Evolutionary conservation across 2,888 invertebrate species (phyloP).

Genomic region (Hybos culiciformis): DNA sequence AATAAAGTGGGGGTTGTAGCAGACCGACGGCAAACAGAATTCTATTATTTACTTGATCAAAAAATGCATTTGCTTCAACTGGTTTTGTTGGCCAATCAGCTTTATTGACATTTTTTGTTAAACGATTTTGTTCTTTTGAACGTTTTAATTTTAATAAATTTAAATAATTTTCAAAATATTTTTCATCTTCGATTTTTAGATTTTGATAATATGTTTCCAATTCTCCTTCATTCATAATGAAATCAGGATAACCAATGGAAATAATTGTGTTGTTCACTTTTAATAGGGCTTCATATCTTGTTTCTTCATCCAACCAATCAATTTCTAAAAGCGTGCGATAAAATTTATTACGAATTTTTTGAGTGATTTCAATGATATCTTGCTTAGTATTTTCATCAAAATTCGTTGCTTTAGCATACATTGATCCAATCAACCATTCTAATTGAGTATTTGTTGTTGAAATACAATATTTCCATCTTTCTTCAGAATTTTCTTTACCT

Average conservation of each 20-base stretch:
- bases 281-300: conserved; percentile 61
- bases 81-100: conserved; percentile 75
- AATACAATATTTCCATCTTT: conserved; percentile 79
- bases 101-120: conserved; percentile 49
- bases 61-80: conserved; percentile 80
- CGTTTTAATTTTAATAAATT: conserved; percentile 55
- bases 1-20: conserved; percentile 80
- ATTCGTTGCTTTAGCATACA: too few species aligned
- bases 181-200: conserved; percentile 47
- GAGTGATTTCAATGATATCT: conserved; percentile 70
- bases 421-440: conserved; percentile 65
- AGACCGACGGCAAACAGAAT: conserved; percentile 91
- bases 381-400: conserved; percentile 41
- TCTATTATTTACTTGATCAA: conserved; percentile 76
- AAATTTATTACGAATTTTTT: conserved; percentile 70
- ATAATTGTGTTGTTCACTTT: conserved; percentile 85
- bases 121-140: conserved; percentile 53
- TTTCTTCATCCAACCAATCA: conserved; percentile 86
- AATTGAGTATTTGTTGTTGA: conserved; percentile 71
- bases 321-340: conserved; percentile 65
- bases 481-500: conserved; percentile 69
- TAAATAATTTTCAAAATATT: conserved; percentile 68
- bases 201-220: conserved; percentile 70
- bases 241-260: conserved; percentile 89
- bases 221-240: conserved; percentile 60